These are phyloP conservation scores for Erpobdella octoculata DNA, from an alignment of 2,888 invertebrate species.

Conservation along the genomic window DNA sequence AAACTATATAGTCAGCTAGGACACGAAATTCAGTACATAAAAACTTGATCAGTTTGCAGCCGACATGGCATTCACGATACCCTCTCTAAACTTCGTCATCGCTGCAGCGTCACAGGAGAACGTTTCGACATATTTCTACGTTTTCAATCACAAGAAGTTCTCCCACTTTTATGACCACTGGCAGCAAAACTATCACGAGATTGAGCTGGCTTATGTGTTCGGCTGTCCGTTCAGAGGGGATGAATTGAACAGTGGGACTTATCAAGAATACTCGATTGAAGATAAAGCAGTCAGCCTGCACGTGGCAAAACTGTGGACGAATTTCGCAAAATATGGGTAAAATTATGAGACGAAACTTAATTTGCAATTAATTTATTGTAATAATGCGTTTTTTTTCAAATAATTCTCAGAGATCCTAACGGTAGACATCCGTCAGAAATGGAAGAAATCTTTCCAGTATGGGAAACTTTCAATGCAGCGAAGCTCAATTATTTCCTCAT, in stretches of 20 bases:
- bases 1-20: too few species aligned
- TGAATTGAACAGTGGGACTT: constrained; percentile 28
- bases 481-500: constrained; percentile 18
- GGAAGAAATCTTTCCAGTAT: not conserved
- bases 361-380: not conserved
- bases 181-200: constrained; percentile 34
- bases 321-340: constrained; percentile 37
- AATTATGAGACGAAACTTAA: not conserved
- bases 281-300: constrained; percentile 30
- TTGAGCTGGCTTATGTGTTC: constrained; percentile 38
- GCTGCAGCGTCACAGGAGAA: not conserved
- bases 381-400: not conserved
- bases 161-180: not conserved
- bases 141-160: constrained; percentile 21
- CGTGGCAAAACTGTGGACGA: constrained; percentile 37
- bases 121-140: constrained; percentile 27
- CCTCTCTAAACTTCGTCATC: constrained; percentile 30
- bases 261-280: constrained; percentile 29
- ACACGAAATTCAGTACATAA: too few species aligned
- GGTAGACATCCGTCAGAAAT: too few species aligned
- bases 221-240: constrained; percentile 38
- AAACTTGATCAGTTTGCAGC: constrained; percentile 31
- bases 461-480: not conserved
- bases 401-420: not conserved
- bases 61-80: constrained; percentile 35